Conservation (phyloP, 1,140 invertebrate species). For the Sesamia nonagrioides region DNA sequence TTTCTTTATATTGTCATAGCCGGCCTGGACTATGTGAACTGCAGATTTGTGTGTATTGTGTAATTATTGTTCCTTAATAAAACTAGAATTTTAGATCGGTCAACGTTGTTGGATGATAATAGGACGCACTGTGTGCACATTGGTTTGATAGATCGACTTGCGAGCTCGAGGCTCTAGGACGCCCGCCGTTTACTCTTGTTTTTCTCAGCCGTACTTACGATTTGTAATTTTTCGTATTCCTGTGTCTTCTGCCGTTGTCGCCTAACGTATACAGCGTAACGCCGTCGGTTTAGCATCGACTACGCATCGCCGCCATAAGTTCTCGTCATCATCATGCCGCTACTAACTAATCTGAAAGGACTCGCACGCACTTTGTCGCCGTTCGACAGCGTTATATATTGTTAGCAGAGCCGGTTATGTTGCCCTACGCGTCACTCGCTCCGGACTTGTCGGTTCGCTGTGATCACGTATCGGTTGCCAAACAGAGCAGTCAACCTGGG, state of each 20-base stretch:
- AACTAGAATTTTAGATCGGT: constrained; percentile 22
- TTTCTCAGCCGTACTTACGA: constrained; percentile 66
- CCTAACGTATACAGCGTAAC: constrained; percentile 62
- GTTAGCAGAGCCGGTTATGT: constrained; percentile 21
- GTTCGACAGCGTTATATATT: constrained; percentile 43
- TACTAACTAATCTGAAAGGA: constrained; percentile 67
- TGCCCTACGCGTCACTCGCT: constrained; percentile 9
- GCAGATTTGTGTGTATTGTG: not conserved
- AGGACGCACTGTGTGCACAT: constrained; percentile 20
- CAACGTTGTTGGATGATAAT: constrained; percentile 17
- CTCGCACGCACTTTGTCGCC: constrained; percentile 62
- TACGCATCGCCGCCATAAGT: constrained; percentile 58
- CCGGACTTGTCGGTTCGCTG: constrained; percentile 1
- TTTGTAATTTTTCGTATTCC: constrained; percentile 58
- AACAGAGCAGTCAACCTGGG: constrained; percentile 7
- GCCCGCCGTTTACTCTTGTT: constrained; percentile 49
- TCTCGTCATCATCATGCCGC: constrained; percentile 54
- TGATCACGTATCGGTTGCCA: not conserved
- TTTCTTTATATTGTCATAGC: not conserved
- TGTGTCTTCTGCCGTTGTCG: constrained; percentile 60
- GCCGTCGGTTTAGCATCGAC: constrained; percentile 59
- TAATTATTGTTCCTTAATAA: constrained; percentile 8
- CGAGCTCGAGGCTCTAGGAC: constrained; percentile 30
- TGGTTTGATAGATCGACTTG: constrained; percentile 37
- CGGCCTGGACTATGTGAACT: not conserved